Evolutionary conservation across 2,888 invertebrate genomes (phyloP).

Genomic region (Leptinotarsa juncta): DNA sequence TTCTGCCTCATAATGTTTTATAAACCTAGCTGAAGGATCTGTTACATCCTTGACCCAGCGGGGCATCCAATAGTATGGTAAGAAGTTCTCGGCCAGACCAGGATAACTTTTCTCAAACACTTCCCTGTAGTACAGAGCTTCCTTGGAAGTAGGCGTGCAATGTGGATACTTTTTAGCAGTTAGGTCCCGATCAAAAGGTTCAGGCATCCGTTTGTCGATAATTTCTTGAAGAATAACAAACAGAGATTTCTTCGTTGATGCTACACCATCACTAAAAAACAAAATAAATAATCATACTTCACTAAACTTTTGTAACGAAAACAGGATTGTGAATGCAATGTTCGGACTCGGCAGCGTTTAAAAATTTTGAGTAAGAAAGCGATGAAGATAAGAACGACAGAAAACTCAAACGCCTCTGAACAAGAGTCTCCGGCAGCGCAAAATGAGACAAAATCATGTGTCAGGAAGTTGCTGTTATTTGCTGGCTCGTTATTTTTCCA

Average conservation of each 20-base stretch:
- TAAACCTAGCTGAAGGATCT: conserved; percentile 82
- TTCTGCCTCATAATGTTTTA: conserved; percentile 76
- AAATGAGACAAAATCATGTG: too few species aligned
- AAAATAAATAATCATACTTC: conserved; percentile 9
- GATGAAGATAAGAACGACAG: too few species aligned
- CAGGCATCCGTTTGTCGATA: conserved; percentile 74
- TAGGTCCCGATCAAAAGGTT: conserved; percentile 68
- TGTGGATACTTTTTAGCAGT: conserved; percentile 72
- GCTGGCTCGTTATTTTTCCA: too few species aligned
- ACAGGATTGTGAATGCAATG: too few species aligned
- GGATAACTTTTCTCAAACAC: conserved; percentile 76
- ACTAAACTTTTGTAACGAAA: too few species aligned
- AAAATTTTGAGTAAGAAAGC: too few species aligned
- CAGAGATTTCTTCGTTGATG: conserved; percentile 78
- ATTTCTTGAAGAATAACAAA: conserved; percentile 78
- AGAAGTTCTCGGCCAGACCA: conserved; percentile 71
- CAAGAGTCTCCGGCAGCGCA: too few species aligned
- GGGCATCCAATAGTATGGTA: conserved; percentile 85
- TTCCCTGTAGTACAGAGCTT: conserved; percentile 81
- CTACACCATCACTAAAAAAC: conserved; percentile 76
- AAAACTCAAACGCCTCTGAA: too few species aligned
- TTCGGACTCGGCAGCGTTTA: too few species aligned
- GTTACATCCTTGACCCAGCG: conserved; percentile 77
- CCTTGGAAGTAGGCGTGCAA: conserved; percentile 80
- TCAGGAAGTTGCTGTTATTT: too few species aligned